These are phyloP conservation scores for Epistrophe eligans DNA, from an alignment of 2,888 invertebrate genomes.

Conservation along the genomic window DNA sequence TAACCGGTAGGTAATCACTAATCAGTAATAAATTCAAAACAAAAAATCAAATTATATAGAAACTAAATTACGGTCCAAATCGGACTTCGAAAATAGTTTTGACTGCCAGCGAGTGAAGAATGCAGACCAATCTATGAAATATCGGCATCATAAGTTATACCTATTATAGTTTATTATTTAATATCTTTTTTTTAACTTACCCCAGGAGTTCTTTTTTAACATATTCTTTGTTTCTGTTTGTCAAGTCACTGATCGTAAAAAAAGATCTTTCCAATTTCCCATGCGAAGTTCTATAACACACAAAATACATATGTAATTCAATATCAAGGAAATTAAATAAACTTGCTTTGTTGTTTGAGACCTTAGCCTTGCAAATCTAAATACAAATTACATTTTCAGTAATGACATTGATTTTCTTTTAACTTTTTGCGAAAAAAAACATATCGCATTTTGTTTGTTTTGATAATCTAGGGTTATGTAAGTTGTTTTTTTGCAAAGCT, in stretches of 20 bases:
- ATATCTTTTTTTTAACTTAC: constrained; percentile 84
- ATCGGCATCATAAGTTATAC: too few species aligned
- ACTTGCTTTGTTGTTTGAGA: not conserved
- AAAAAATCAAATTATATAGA: too few species aligned
- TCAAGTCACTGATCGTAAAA: constrained; percentile 80
- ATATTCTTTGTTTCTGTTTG: constrained; percentile 87
- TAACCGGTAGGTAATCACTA: too few species aligned
- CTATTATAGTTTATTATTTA: too few species aligned
- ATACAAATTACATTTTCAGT: not conserved
- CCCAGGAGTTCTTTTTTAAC: constrained; percentile 90
- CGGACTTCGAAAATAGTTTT: too few species aligned
- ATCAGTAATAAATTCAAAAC: too few species aligned
- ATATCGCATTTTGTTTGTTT: constrained; percentile 28
- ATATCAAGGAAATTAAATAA: not conserved
- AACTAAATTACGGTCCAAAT: too few species aligned
- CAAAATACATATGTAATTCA: not conserved
- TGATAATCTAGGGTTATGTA: constrained; percentile 51
- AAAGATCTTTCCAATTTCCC: constrained; percentile 77
- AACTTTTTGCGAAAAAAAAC: not conserved
- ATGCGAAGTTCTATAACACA: constrained; percentile 39
- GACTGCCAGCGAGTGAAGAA: too few species aligned
- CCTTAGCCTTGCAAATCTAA: not conserved
- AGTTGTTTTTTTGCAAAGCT: not conserved
- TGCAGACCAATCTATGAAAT: too few species aligned
- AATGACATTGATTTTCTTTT: not conserved